Base-by-base conservation (phyloP, 1,140 invertebrate genomes). In the Homarus americanus region DNA sequence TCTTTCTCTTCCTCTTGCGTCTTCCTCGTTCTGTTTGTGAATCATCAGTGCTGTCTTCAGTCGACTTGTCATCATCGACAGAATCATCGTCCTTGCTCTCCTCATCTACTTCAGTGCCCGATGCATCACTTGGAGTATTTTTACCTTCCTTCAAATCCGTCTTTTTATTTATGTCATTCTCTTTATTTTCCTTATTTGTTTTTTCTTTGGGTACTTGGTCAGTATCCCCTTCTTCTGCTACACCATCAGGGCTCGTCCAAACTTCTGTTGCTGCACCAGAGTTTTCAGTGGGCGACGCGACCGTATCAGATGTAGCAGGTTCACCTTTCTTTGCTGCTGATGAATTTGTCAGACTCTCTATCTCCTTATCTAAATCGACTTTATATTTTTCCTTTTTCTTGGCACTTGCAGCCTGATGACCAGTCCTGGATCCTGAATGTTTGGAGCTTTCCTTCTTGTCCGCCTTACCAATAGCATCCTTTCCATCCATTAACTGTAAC, bases 281-380 rank as follows among this genome's bases (percentile, higher is more conserved):
- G 5, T 75, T 44, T 58, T 58, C 38, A 20, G 2, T 63, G 0
- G 20, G 32, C 1, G 49, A 49, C 32, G 66, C 79, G 24, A 49
- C 72, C 28, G 32, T 84, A 76, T 91, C 83, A 15, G 58, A 36
- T 24, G 66, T 82, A 38, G 69, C 49, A 72, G 82, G 72, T 41
- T 92, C 73, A 80, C 73, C 38, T 17, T 63, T 78, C 58, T 75
- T 58, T 10, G 40, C 9, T 5, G 78, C 66, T 17, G 76, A 69
- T 24, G 75, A 49, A 84, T 91, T 90, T 32, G 88, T 58, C 41
- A 88, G 40, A 76, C 91, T 85, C 49, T 72, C 69, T 7, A 91
- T 92, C 28, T 86, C 92, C 38, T 91, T 84, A 73, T 92, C 85
- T 73, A 83, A 82, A 78, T 93, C 91, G 38, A 93, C 92, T 91